Evolutionary conservation across 2,888 invertebrate species (phyloP), one percentile per base, ranked within the genome.

Genomic region (Gisinianus flammeolus): DNA sequence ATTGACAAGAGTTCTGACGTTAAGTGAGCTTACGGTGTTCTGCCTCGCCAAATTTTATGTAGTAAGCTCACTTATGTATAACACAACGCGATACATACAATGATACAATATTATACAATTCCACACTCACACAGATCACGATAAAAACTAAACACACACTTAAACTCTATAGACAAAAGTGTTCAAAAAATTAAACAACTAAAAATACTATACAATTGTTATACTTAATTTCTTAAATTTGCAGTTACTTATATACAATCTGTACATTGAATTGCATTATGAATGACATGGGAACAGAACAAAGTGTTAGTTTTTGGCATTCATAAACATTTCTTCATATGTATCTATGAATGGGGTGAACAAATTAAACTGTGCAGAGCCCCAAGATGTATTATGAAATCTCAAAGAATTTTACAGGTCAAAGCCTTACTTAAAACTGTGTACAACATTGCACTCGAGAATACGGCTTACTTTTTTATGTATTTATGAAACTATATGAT

Each of bases 351-450:
- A n/a, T n/a, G n/a, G n/a, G n/a, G n/a, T n/a, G n/a, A n/a, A n/a
- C n/a, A n/a, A n/a, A n/a, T n/a, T n/a, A n/a, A n/a, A n/a, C n/a
- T n/a, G n/a, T n/a, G n/a, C n/a, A n/a, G n/a, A n/a, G n/a, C n/a
- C n/a, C n/a, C n/a, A n/a, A n/a, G n/a, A n/a, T n/a, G n/a, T n/a
- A n/a, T n/a, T n/a, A n/a, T n/a, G n/a, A n/a, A n/a, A n/a, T n/a
- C n/a, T n/a, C 44, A 16, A 22, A 62, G 8, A 62, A 62, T 26
- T 62, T 62, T 62, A 62, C 62, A 62, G 62, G 62, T 62, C 62
- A 62, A 62, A 62, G 62, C 24, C 16, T 62, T 62, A 62, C 62
- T 24, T 26, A 62, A 62, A 54, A 44, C 12, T 6, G 44, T 8
- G 12, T 35, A 35, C 35, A 35, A 44, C 19, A 19, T 8, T 44